Percentiles rank a stretch among this genome's conserved stretches.
These are phyloP conservation scores for Strigamia maritima DNA, from an alignment of 2,888 invertebrate species.

Conservation along the genomic window DNA sequence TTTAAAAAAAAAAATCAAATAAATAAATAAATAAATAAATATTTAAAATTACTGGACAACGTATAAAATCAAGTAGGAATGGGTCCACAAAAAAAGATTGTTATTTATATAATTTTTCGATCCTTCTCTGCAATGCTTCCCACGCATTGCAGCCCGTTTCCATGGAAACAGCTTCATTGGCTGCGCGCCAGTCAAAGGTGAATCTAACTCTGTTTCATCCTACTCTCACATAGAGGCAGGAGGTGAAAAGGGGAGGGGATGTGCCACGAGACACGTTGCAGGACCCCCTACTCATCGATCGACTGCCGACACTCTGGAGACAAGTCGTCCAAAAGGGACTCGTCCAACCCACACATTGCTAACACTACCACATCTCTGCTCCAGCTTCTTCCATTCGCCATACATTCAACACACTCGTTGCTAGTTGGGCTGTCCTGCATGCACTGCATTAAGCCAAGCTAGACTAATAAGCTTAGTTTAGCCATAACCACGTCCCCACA, in stretches of 20 bases:
- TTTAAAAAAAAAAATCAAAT: too few species aligned
- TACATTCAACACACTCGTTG: not conserved
- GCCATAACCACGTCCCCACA: not conserved
- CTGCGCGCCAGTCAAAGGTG: constrained; percentile 20
- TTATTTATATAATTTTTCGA: not conserved
- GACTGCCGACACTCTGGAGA: constrained; percentile 18
- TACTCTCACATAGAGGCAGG: constrained; percentile 9
- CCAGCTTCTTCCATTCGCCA: not conserved
- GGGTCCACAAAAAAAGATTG: not conserved
- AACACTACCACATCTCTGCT: not conserved
- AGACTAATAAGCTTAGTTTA: not conserved
- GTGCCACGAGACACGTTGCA: constrained; percentile 11
- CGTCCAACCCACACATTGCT: not conserved
- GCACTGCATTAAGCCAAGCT: not conserved
- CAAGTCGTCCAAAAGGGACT: not conserved
- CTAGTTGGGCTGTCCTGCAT: not conserved
- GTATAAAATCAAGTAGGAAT: not conserved
- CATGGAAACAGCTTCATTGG: constrained; percentile 20
- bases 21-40: too few species aligned
- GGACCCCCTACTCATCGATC: constrained; percentile 6
- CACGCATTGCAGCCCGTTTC: constrained; percentile 13
- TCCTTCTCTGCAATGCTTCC: constrained; percentile 12
- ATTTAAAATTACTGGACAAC: not conserved
- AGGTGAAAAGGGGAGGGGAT: constrained; percentile 20
- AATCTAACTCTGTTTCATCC: constrained; percentile 16